These are phyloP conservation scores for Brachionus rotundiformis DNA, from an alignment of 1,140 invertebrate genomes.

Conservation along the genomic window DNA sequence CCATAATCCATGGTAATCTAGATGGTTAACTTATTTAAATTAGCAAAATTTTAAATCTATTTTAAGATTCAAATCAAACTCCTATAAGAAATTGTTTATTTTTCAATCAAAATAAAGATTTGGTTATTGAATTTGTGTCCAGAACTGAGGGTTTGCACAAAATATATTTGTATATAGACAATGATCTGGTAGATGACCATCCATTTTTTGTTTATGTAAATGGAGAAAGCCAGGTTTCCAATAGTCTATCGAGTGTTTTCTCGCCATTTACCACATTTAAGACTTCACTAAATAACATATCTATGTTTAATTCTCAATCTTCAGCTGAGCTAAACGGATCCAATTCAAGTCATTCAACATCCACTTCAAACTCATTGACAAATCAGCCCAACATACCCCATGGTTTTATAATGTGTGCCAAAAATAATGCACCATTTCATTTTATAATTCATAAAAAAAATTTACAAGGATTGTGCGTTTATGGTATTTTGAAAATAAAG, in stretches of 20 bases:
- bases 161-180: slow-evolving; percentile 21
- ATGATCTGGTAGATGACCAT: slow-evolving; percentile 2
- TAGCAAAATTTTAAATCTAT: background rate
- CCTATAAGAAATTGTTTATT: background rate
- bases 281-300: slow-evolving; percentile 10
- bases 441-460: slow-evolving; percentile 32
- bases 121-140: slow-evolving; percentile 14
- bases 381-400: background rate
- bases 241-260: slow-evolving; percentile 3
- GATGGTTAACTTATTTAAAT: background rate
- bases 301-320: background rate
- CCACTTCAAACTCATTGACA: background rate
- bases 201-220: slow-evolving; percentile 24
- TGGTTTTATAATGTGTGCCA: slow-evolving; percentile 19
- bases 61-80: background rate
- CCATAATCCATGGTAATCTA: background rate
- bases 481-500: slow-evolving; percentile 5
- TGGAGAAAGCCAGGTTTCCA: background rate
- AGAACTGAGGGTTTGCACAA: slow-evolving; percentile 7
- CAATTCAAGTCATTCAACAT: slow-evolving; percentile 5
- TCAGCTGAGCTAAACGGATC: background rate
- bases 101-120: slow-evolving; percentile 14
- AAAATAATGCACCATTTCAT: slow-evolving; percentile 23
- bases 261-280: slow-evolving; percentile 37
- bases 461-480: slow-evolving; percentile 21